Evolutionary conservation across 2,113 vertebrate genomes (phyloP), one percentile per base, ranked within the genome.

Genomic region (Coreoperca whiteheadi): DNA sequence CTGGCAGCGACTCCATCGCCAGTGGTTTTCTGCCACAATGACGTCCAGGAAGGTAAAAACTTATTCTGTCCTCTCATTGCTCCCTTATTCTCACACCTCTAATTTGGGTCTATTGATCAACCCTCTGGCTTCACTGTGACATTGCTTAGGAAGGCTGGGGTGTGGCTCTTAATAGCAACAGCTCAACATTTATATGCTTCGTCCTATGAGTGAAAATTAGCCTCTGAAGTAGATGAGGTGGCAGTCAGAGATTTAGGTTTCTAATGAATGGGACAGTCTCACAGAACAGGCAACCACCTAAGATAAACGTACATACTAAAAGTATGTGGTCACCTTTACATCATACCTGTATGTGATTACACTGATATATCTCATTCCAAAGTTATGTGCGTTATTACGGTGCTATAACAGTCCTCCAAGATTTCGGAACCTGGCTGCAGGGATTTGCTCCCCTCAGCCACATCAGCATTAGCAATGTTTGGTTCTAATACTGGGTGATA

Each of bases 1-100:
- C 93, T 99, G 56, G 93, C 94, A 43, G 91, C 93, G 1, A 98
- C 97, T 37, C 94, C 95, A 0, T 99, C 98, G 0, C 97, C 97
- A 0, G 97, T 99, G 75, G 97, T 99, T 63, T 99, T 98, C 92
- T 99, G 98, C 89, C 98, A 99, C 91, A 99, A 99, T 18, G 98
- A 99, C 0, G 96, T 98, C 68, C 97, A 98, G 89, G 97, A 99
- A 97, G 97, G 98, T 99, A 95, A 94, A 51, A 18, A 71, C 6
- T 0, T 59, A 21, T 34, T n/a, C 21, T 64, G 9, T 20, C 5
- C 37, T 37, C 8, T 59, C 15, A 9, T 23, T 51, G 3, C 11
- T 37, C 15, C 25, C 1, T 15, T 59, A 37, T 50, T 39, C 21
- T 82, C 65, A 82, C 1, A 7, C 54, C n/a, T 63, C 46, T 34